Conservation (phyloP, 2,797 vertebrate species). For the Allobates femoralis region DNA sequence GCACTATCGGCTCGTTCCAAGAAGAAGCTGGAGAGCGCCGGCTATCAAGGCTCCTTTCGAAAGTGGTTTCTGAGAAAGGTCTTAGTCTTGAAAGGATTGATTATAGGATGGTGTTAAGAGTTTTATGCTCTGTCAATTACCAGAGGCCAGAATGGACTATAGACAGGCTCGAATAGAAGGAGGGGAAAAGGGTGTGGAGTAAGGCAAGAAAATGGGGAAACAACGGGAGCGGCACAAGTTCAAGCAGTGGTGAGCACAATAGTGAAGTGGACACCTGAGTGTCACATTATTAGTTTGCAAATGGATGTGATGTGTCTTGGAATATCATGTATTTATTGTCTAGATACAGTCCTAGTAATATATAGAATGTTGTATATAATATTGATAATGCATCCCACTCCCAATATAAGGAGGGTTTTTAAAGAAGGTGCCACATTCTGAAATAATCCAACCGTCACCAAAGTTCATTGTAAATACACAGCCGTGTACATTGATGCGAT, state of each 20-base stretch:
- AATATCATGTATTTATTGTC: neutral
- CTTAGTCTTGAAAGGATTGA: constrained; percentile 18
- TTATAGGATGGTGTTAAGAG: constrained; percentile 37
- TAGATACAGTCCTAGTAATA: neutral
- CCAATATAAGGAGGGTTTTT: no score
- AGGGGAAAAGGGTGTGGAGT: neutral
- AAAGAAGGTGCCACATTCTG: no score
- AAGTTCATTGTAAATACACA: no score
- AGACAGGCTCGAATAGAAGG: neutral
- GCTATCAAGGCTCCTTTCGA: constrained; percentile 17
- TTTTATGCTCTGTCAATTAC: constrained; percentile 18
- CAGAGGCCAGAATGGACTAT: neutral
- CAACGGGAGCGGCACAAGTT: neutral
- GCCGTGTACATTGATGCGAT: no score
- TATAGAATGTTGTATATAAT: neutral
- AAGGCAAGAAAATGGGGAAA: neutral
- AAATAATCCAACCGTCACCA: no score
- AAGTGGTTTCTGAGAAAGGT: constrained; percentile 26
- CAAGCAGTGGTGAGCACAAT: neutral
- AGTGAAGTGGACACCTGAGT: neutral
- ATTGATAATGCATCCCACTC: no score
- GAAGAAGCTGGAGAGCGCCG: constrained; percentile 17
- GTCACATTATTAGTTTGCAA: neutral
- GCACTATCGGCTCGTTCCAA: constrained; percentile 25
- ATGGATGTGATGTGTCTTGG: neutral